phyloP scores from a whole-genome alignment of 2,888 invertebrate species.

The Leistus spinibarbis region DNA sequence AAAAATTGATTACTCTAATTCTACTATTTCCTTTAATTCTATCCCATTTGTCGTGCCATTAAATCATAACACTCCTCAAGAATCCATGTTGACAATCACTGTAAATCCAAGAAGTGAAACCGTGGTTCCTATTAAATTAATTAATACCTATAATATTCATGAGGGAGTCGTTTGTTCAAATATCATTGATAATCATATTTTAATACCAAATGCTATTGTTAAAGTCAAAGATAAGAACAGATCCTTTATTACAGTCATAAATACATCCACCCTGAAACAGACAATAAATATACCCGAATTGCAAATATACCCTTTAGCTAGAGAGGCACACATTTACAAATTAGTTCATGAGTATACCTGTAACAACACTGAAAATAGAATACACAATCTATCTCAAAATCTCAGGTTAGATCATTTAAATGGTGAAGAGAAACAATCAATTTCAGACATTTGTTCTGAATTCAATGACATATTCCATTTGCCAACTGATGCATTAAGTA shows the following conservation, averaged over 20 bases:
- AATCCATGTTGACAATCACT: background rate
- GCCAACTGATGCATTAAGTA: background rate
- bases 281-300: background rate
- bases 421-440: too few relatives aligned
- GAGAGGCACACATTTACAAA: background rate
- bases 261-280: background rate
- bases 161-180: background rate
- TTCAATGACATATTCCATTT: constrained; percentile 3
- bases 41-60: too few relatives aligned
- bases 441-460: too few relatives aligned
- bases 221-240: background rate
- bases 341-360: background rate
- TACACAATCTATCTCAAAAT: background rate
- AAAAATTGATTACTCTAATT: too few relatives aligned
- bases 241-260: background rate
- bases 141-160: too few relatives aligned
- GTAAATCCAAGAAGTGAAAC: background rate
- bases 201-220: background rate
- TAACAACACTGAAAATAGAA: background rate
- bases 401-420: background rate
- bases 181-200: background rate
- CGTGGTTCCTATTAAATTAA: background rate
- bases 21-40: too few relatives aligned
- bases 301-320: background rate
- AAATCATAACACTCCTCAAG: too few relatives aligned